phyloP scores from a whole-genome alignment of 2,797 vertebrate species.

The Danio tinwini region DNA sequence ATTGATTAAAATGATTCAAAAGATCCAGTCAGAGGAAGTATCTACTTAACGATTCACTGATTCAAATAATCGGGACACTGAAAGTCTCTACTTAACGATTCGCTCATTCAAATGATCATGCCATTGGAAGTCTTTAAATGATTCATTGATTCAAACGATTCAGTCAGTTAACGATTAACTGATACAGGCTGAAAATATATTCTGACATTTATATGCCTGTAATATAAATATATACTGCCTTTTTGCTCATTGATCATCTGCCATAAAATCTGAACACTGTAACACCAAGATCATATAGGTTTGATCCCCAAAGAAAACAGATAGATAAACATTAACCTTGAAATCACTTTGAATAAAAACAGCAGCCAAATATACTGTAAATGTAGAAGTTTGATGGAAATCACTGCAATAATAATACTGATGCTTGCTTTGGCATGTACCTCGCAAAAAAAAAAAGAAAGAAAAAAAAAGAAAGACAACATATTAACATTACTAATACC shows the following conservation, averaged over 20 bases:
- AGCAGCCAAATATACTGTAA: background rate
- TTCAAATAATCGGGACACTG: too few relatives aligned
- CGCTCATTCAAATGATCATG: too few relatives aligned
- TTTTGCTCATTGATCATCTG: background rate
- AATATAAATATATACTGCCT: background rate
- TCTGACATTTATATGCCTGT: background rate
- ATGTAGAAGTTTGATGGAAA: conserved; percentile 4
- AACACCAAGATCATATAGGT: background rate
- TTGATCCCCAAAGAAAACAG: background rate
- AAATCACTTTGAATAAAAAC: background rate
- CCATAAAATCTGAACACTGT: background rate
- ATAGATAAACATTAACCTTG: conserved; percentile 9
- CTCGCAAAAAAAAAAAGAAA: background rate
- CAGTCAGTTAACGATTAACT: too few relatives aligned
- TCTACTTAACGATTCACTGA: too few relatives aligned
- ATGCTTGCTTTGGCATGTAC: background rate
- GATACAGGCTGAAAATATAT: background rate
- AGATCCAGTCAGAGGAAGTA: too few relatives aligned
- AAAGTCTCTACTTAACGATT: too few relatives aligned
- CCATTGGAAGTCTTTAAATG: too few relatives aligned
- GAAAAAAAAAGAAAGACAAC: background rate
- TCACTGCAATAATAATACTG: background rate
- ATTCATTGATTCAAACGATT: too few relatives aligned
- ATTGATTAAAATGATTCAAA: too few relatives aligned
- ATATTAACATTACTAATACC: background rate